Conservation (phyloP, 2,797 vertebrate species). For the Tauraco hartlaubi region DNA sequence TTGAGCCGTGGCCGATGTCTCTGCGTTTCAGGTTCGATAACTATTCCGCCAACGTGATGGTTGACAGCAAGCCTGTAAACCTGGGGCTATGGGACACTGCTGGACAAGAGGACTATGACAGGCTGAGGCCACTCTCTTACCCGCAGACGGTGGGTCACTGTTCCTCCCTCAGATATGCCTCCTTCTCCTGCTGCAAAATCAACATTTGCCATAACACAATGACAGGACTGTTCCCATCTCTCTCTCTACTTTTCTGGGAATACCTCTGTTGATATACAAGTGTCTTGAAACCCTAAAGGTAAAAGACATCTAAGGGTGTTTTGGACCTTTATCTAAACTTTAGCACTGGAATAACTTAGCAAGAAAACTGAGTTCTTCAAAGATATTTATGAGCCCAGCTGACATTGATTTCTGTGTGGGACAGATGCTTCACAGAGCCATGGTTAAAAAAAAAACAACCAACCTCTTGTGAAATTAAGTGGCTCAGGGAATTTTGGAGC, state of each 20-base stretch:
- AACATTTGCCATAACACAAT: neutral
- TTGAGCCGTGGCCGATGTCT: neutral
- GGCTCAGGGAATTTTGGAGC: neutral
- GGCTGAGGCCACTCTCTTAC: slow-evolving; percentile 92
- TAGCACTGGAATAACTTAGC: neutral
- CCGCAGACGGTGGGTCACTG: slow-evolving; percentile 87
- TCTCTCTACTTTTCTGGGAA: neutral
- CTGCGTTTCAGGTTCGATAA: slow-evolving; percentile 89
- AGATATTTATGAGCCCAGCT: neutral
- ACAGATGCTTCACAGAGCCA: neutral
- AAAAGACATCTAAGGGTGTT: neutral
- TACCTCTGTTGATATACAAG: neutral
- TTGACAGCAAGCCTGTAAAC: slow-evolving; percentile 95
- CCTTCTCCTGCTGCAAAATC: neutral
- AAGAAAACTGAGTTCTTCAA: neutral
- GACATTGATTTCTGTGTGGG: neutral
- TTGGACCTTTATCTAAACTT: neutral
- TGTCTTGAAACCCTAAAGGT: neutral
- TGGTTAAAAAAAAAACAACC: neutral
- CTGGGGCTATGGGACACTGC: slow-evolving; percentile 95
- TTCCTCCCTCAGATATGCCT: neutral
- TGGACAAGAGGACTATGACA: slow-evolving; percentile 94
- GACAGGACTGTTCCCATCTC: neutral
- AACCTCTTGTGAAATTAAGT: neutral
- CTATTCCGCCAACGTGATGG: slow-evolving; percentile 95